Evolutionary conservation across 2,797 vertebrate species (phyloP), one percentile per base, ranked within the genome.

Genomic region (Malacoraja senta): DNA sequence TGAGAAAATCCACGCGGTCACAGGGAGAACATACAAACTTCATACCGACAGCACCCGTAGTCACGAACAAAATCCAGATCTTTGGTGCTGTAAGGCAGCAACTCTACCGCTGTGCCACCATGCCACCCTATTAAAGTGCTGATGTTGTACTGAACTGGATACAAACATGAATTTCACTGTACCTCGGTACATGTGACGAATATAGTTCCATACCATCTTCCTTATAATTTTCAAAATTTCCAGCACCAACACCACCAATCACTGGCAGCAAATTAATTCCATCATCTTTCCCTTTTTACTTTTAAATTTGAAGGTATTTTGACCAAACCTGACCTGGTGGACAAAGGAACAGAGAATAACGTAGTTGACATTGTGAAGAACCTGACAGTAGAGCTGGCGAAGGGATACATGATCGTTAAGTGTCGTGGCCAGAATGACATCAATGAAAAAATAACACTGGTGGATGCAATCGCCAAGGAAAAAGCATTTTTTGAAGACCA

Each of bases 351-450:
- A 0, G 98, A 99, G 58, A 94, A 95, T 0, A 93, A 94, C 0
- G 94, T 98, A 0, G 1, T 98, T 0, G 96, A 97, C 0, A 95
- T 98, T 35, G 93, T 97, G 1, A 94, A 93, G 53, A 99, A 99
- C 93, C 94, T 95, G 0, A 93, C 97, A 71, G 95, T 97, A 94
- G 95, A 94, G 77, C 96, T 99, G 86, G 96, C 95, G 93, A 99
- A 98, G 94, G 98, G 98, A 93, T 99, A 98, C 96, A 98, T 98
- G 98, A 95, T 99, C 0, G 98, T 99, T 91, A 98, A 93, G 95
- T 99, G 98, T 94, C 95, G 98, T 0, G 98, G 98, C 65, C 98
- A 99, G 95, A 95, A 97, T 95, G 98, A 98, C 93, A 97, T 98
- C 93, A 95, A 94, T 8, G 94, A 97, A 3, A 95, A 93, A 0